Base-by-base conservation (phyloP, 2,797 vertebrate genomes). In the Lepidocolaptes lacrymiger region DNA sequence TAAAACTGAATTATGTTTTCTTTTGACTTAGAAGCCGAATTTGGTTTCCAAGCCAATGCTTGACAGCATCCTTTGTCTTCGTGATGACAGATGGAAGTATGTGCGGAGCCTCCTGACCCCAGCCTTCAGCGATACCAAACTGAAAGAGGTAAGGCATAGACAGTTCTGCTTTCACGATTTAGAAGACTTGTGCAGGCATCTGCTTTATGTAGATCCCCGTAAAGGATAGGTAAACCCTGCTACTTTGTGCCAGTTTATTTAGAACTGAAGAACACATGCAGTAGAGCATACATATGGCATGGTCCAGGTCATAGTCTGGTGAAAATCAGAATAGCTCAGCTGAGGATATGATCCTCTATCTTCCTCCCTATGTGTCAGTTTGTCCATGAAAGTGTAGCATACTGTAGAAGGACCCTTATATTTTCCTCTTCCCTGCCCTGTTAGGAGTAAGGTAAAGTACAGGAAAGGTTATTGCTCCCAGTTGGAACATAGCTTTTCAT, bases 21-120 rank as follows among this genome's bases (percentile, higher is more conserved):
- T 93, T 91, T 94, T 62, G 26, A 81, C 49, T 85, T 97, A 99
- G 99, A 97, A 91, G 17, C 55, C 97, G 1, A 97, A 95, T 8
- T 93, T 98, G 89, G 85, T 97, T 84, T 98, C 97, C 81, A 99
- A 99, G 92, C 99, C 99, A 2, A 97, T 99, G 95, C 97, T 96
- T 4, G 97, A 99, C 96, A 99, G 99, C 95, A 94, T 99, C 88
- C 97, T 99, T 92, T 96, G 98, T 95, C 95, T 99, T 94, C 98
- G 98, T 64, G 98, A 98, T 74, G 98, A 98, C 52, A 98, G 95
- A 82, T 99, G 98, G 98, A 98, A 98, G 87, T 97, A 97, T n/a
- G 98, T 99, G 82, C 97, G 98, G 85, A 97, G 98, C 52, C 90
- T 98, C 61, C 97, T 98, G 91, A 99, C 97, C 21, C 97, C 98